phyloP scores from a whole-genome alignment of 1,140 invertebrate species.

The Drosophila pseudoananassae region DNA sequence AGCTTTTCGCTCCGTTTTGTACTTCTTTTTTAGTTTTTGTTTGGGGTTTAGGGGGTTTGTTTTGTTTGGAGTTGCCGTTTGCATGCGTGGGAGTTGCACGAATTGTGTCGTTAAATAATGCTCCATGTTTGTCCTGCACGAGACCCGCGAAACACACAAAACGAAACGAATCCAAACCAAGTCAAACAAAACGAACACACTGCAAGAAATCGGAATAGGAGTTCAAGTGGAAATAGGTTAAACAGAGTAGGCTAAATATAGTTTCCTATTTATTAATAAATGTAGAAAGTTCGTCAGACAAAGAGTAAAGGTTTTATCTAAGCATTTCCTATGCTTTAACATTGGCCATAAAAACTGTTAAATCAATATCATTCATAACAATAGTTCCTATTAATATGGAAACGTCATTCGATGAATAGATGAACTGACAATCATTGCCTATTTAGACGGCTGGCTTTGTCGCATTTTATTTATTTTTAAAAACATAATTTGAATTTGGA shows the following conservation, averaged over 20 bases:
- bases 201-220: neutral
- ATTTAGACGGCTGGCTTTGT: conserved; percentile 1
- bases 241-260: neutral
- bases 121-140: conserved; percentile 73
- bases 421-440: conserved; percentile 1
- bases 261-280: neutral
- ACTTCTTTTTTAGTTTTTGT: conserved; percentile 3
- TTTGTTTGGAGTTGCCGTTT: conserved; percentile 54
- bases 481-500: neutral
- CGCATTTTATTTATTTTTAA: neutral
- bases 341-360: neutral
- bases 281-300: neutral
- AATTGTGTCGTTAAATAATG: conserved; percentile 82
- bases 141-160: conserved; percentile 45
- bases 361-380: neutral
- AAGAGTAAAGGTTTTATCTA: neutral
- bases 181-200: conserved; percentile 26
- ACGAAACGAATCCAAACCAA: conserved; percentile 27
- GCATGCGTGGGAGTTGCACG: conserved; percentile 80
- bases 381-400: conserved; percentile 5
- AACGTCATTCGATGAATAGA: neutral
- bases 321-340: neutral
- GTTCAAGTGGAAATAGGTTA: too few species aligned
- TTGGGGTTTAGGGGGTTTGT: conserved; percentile 30
- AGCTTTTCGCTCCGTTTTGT: conserved; percentile 35